A percentile compares a stretch with the other conserved stretches of the same genome.
Conservation (phyloP, 2,113 vertebrate species). For the Ancistrus triradiatus region DNA sequence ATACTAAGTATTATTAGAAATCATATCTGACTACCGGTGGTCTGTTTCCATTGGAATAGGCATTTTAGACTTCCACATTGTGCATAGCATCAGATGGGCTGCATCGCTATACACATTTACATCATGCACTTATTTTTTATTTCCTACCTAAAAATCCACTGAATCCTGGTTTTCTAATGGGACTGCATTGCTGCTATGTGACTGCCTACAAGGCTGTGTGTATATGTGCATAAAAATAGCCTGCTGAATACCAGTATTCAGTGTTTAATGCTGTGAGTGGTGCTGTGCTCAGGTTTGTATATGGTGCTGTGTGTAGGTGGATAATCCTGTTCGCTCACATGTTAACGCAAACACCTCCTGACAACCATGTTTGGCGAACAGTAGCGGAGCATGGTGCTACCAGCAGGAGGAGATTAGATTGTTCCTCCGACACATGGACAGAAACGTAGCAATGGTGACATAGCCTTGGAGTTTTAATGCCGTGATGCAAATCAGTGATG, state of each 20-base stretch:
- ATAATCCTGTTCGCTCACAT: constrained; percentile 20
- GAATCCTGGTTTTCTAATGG: not conserved
- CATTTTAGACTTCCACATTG: too few relatives aligned
- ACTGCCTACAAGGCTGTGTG: not conserved
- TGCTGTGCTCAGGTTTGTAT: not conserved
- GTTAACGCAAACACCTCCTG: constrained; percentile 28
- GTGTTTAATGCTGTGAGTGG: not conserved
- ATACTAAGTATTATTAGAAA: too few relatives aligned
- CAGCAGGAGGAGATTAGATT: constrained; percentile 8
- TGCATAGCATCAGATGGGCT: too few relatives aligned
- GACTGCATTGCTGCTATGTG: not conserved
- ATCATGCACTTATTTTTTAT: too few relatives aligned
- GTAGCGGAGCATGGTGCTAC: not conserved
- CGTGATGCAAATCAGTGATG: not conserved
- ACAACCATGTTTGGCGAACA: constrained; percentile 6
- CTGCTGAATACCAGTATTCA: not conserved
- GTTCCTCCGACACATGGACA: too few relatives aligned
- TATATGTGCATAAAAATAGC: not conserved
- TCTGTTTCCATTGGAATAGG: too few relatives aligned
- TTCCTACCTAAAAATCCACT: not conserved
- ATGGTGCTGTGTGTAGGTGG: constrained; percentile 9
- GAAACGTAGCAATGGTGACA: not conserved
- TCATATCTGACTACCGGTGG: too few relatives aligned
- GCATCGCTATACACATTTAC: too few relatives aligned
- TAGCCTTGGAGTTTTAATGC: constrained; percentile 14